Base-by-base conservation (phyloP, 2,797 vertebrate genomes). In the Steatocranus sp. region DNA sequence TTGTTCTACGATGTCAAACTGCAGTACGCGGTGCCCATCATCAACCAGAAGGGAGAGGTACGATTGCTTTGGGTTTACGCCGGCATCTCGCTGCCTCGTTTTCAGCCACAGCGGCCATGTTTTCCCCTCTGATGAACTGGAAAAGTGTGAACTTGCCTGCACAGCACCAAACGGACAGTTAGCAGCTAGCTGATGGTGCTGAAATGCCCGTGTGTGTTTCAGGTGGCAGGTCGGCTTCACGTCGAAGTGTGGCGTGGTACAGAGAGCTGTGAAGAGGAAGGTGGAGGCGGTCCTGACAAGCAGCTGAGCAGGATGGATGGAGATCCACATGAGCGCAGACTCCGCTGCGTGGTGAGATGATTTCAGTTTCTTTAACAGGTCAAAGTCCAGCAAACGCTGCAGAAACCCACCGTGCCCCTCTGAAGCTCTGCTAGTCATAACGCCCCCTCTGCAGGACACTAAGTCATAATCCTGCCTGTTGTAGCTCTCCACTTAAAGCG, bases 41-140 rank as follows among this genome's bases (percentile, higher is more conserved):
- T 99, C 94, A 99, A 98, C 92, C 98, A 99, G 95, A 98, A 98
- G 89, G 98, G 98, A 90, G 98, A 99, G 98, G 98, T 99, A 92
- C 7, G 86, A 38, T 1, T 38, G 11, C 15, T 38, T 20, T 38
- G n/a, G 54, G 1, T 66, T 38, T 23, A 38, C 3, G 11, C 34
- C 17, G 3, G 3, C 11, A 66, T 20, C n/a, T 20, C 11, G 7
- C 34, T 1, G 1, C n/a, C 27, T 61, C 2, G 10, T 34, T 34
- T 1, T 61, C 30, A 34, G 32, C 30, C 30, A 34, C 58, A 12
- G 30, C 10, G 4, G 17, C 18, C 32, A 8, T 41, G 61, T 66
- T 66, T 66, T 58, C n/a, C 36, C 11, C 34, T 23, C 7, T 66
- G 30, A 58, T 32, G 7, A 66, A 1, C n/a, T 0, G 27, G 49